Evolutionary conservation across 2,888 invertebrate species (phyloP).

Genomic region (Trachelus stipa): DNA sequence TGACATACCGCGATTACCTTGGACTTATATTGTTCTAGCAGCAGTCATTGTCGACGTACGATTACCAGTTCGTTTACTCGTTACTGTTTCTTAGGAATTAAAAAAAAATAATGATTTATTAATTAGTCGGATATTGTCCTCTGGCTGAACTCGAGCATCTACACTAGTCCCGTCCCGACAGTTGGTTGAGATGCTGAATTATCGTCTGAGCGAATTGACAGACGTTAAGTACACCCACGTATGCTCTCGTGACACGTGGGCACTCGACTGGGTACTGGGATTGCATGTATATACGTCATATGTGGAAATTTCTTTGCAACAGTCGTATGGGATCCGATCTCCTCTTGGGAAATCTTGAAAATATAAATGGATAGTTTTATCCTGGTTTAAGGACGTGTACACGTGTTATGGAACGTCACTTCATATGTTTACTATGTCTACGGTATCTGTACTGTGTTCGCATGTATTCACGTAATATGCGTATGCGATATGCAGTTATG

Average conservation of each 20-base stretch:
- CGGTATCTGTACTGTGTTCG: background rate
- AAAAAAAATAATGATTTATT: background rate
- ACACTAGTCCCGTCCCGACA: background rate
- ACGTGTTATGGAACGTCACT: background rate
- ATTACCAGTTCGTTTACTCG: background rate
- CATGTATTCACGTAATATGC: background rate
- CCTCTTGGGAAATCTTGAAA: background rate
- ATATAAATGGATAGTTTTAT: background rate
- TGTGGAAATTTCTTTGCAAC: background rate
- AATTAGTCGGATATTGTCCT: background rate
- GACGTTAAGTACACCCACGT: background rate
- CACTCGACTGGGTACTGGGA: background rate
- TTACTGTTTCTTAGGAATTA: background rate
- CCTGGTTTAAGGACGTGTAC: background rate
- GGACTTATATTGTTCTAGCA: constrained; percentile 49
- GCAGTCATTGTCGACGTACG: constrained; percentile 32
- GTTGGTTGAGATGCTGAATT: background rate
- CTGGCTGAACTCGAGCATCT: background rate
- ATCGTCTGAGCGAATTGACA: background rate
- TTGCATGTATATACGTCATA: background rate
- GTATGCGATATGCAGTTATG: constrained; percentile 32
- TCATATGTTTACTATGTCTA: background rate
- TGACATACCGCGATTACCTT: constrained; percentile 63
- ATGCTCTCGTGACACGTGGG: background rate
- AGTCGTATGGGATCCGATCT: background rate